These are phyloP conservation scores for Oreochromis grahami DNA, from an alignment of 2,797 vertebrate genomes.

Conservation along the genomic window DNA sequence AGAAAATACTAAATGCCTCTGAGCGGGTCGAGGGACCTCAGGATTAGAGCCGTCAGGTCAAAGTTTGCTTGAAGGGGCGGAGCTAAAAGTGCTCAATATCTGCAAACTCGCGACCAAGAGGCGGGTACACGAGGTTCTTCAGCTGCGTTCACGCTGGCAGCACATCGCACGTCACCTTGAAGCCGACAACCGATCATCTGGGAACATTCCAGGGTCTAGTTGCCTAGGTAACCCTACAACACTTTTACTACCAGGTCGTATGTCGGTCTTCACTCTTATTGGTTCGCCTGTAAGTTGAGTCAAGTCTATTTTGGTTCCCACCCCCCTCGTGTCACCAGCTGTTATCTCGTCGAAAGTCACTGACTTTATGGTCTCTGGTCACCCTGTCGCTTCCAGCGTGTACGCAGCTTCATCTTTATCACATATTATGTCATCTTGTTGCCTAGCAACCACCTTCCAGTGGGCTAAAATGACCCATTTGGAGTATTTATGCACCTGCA, in stretches of 20 bases:
- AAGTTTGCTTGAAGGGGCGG: not conserved
- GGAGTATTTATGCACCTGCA: not conserved
- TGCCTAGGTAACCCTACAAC: not conserved
- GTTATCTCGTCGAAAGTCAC: not conserved
- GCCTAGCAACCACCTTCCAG: not conserved
- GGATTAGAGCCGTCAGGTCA: not conserved
- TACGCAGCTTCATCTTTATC: not conserved
- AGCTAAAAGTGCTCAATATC: not conserved
- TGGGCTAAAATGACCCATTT: not conserved
- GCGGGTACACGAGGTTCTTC: rapidly evolving
- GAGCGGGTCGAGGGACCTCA: rapidly evolving
- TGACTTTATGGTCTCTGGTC: not conserved
- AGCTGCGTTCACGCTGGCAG: not conserved
- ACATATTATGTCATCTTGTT: not conserved
- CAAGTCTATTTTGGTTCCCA: not conserved
- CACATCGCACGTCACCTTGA: not conserved
- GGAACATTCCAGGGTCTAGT: not conserved
- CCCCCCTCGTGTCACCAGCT: not conserved
- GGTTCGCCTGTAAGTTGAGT: not conserved
- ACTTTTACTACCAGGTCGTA: not conserved
- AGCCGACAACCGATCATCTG: not conserved
- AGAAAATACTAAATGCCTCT: not conserved
- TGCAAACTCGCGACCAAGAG: not conserved
- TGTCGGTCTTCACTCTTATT: not conserved
- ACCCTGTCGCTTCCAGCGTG: not conserved